phyloP scores from a whole-genome alignment of 1,140 invertebrate species.

The Theocolax elegans region DNA sequence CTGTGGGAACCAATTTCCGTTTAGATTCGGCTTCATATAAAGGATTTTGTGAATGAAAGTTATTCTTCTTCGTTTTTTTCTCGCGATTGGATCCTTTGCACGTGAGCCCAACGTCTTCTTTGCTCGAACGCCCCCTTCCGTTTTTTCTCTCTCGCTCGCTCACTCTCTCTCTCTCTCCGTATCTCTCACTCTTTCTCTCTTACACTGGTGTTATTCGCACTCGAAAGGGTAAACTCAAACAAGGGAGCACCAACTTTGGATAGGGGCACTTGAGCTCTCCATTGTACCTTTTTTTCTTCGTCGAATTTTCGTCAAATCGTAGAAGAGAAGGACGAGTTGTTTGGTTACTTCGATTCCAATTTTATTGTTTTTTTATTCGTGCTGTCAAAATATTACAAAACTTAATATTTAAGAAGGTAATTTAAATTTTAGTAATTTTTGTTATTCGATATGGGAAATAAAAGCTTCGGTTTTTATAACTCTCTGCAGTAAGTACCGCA shows the following conservation, averaged over 20 bases:
- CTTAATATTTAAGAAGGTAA: too few relatives aligned
- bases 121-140: constrained; percentile 32
- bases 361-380: too few relatives aligned
- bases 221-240: constrained; percentile 36
- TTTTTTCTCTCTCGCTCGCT: constrained; percentile 3
- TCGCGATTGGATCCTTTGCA: constrained; percentile 28
- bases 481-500: neutral
- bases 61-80: constrained; percentile 32
- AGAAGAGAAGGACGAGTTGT: too few relatives aligned
- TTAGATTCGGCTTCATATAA: constrained; percentile 44
- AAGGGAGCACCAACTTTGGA: neutral
- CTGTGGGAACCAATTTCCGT: constrained; percentile 54
- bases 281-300: too few relatives aligned
- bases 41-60: constrained; percentile 56
- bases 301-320: too few relatives aligned
- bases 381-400: too few relatives aligned
- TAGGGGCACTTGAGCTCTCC: too few relatives aligned
- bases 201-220: constrained; percentile 37
- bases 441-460: too few relatives aligned
- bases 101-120: constrained; percentile 14
- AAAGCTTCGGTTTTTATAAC: neutral
- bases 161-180: neutral
- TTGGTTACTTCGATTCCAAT: too few relatives aligned
- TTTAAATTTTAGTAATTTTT: too few relatives aligned
- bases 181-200: neutral